Base-by-base conservation (phyloP, 2,113 vertebrate genomes). In the Platanista minor region DNA sequence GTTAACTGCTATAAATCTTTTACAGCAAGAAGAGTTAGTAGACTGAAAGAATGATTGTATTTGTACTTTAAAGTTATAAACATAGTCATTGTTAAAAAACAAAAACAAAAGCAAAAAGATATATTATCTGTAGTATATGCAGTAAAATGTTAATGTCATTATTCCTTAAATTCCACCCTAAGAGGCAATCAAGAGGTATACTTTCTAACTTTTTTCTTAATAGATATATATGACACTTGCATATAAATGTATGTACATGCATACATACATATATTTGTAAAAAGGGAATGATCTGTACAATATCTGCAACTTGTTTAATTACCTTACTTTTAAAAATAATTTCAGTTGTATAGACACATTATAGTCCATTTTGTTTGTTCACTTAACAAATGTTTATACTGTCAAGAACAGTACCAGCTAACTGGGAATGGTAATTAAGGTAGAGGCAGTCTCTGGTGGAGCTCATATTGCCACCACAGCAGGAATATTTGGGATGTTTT, bases 81-180 rank as follows among this genome's bases (percentile, higher is more conserved):
- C 46, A 75, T 46, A 82, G 33, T 84, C 21, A 93, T 36, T 81
- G 41, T 71, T 67, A 11, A 57, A 72, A 83, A 67, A 41, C 2
- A 57, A 10, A 52, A 62, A 54, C 0, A 71, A 62, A 75, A 95
- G 11, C 29, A 31, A 97, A 96, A 87, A 69, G 3, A 61, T 36
- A 8, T 62, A 86, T 71, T 29, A 91, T 11, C 54, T 83, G 7
- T 43, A 83, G 17, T 49, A 31, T 49, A 46, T 78, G 46, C 78
- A 97, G 23, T 57, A 88, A 96, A 91, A 13, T 14, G 23, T 83
- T 81, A 96, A 66, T 78, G 59, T 72, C 12, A 94, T 12, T 67
- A 61, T 9, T 80, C 66, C n/a, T 90, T 80, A 85, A 83, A 94
- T 75, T 84, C 67, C 57, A 62, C 18, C 9, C 17, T 9, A 88